Base-by-base conservation (phyloP, 2,888 invertebrate genomes). In the Coenonympha arcania region DNA sequence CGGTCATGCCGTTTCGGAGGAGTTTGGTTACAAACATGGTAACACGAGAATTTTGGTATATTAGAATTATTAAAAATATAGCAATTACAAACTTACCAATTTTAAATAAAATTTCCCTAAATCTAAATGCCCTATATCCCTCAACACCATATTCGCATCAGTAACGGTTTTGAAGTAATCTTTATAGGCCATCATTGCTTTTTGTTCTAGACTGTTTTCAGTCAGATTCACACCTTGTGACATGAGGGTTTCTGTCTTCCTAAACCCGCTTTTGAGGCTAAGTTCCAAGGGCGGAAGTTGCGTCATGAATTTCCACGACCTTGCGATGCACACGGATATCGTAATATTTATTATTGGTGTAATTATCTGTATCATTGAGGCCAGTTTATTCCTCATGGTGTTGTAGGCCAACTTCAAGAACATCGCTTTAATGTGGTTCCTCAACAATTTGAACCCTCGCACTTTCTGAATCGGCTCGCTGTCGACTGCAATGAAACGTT, bases 221-320 rank as follows among this genome's bases (percentile, higher is more conserved):
- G 68, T 69, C 6, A 76, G 44, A 47, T 78, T 72, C 0, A 47
- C 50, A 13, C 47, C 57, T 54, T 73, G 63, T 3, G 84, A 76
- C 34, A 86, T 20, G 2, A 86, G 56, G 1, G 82, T 82, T 57
- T 83, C 66, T 0, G 86, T 84, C 1, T 56, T 55, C 28, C 57
- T 60, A 55, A 82, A 86, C 1, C 81, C 81, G 48, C 87, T 76
- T 49, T 76, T 66, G 19, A 92, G 71, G 18, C 81, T 83, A 16
- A 93, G 78, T 0, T 71, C 69, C 52, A 92, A 71, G 0, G 91
- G 79, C 0, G 91, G 91, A n/a, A 93, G 74, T 57, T 90, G 87
- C 0, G 76, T 71, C 40, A 86, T 66, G 49, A 86, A 86, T 54
- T 77, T 77, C 86, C 86, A 86, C 8, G 85, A 83, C 48, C 84